Percentiles rank a stretch among this genome's conserved stretches.
Conservation (phyloP, 1,140 invertebrate species). For the Lanistes nyassanus region DNA sequence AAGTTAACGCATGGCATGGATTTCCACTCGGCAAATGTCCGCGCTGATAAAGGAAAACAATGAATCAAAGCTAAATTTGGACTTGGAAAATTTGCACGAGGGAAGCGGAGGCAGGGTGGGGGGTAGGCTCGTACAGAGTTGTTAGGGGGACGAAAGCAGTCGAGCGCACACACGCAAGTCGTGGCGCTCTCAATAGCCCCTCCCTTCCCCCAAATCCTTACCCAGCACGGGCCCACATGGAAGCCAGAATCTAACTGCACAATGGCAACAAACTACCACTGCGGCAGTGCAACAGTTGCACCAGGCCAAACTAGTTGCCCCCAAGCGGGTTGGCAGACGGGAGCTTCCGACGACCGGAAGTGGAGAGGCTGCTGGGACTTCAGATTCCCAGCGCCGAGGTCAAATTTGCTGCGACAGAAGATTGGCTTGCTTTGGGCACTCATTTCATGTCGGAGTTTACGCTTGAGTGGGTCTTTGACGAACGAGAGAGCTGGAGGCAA, state of each 20-base stretch:
- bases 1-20: no score
- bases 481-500: background rate
- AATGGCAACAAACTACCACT: no score
- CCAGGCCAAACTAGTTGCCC: background rate
- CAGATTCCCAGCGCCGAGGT: slow-evolving; percentile 13
- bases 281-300: no score
- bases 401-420: background rate
- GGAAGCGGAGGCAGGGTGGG: no score
- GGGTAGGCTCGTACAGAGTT: background rate
- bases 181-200: no score
- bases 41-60: no score
- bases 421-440: background rate
- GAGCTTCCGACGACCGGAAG: slow-evolving; percentile 19
- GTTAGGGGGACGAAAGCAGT: background rate
- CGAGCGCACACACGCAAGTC: background rate
- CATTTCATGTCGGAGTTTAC: slow-evolving; percentile 16
- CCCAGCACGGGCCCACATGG: no score
- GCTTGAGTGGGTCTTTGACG: slow-evolving; percentile 6
- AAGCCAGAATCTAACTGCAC: no score
- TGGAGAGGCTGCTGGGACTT: slow-evolving; percentile 9
- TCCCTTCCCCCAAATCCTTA: no score
- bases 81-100: background rate
- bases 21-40: no score
- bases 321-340: slow-evolving; percentile 8
- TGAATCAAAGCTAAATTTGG: no score